These are phyloP conservation scores for Mobula birostris DNA, from an alignment of 2,113 vertebrate genomes.

Conservation along the genomic window DNA sequence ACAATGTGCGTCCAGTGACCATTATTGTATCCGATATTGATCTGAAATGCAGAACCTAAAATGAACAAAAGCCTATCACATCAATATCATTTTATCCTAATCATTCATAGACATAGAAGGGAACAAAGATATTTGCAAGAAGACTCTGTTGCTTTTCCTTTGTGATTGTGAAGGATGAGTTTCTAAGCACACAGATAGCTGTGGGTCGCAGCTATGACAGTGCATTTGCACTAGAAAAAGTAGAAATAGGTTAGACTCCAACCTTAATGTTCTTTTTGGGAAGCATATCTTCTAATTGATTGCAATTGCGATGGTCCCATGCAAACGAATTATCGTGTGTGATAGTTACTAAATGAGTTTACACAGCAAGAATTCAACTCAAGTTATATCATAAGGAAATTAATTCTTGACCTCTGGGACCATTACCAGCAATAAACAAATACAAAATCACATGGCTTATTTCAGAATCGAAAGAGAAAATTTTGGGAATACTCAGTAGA, in stretches of 20 bases:
- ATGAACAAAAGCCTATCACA: neutral
- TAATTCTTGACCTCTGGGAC: neutral
- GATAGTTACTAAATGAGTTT: neutral
- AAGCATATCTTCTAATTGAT: neutral
- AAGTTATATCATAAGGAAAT: neutral
- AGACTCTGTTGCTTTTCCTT: neutral
- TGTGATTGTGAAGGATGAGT: neutral
- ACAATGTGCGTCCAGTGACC: neutral
- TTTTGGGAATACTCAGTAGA: no score
- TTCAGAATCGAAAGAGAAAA: no score
- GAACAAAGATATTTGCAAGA: neutral
- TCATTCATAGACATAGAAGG: neutral
- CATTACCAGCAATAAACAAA: neutral
- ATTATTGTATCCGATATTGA: neutral
- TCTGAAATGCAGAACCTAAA: neutral
- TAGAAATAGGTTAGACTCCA: neutral
- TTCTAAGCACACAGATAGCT: no score
- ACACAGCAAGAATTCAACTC: neutral
- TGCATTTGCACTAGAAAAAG: neutral
- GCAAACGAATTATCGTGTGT: neutral
- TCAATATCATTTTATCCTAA: neutral
- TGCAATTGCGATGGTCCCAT: neutral
- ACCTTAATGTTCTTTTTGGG: neutral
- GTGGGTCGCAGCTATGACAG: neutral
- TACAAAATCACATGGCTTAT: neutral